Percentiles rank a stretch among this genome's conserved stretches.
Evolutionary conservation across 2,797 vertebrate genomes (phyloP).

Genomic region (Pelochelys cantorii): DNA sequence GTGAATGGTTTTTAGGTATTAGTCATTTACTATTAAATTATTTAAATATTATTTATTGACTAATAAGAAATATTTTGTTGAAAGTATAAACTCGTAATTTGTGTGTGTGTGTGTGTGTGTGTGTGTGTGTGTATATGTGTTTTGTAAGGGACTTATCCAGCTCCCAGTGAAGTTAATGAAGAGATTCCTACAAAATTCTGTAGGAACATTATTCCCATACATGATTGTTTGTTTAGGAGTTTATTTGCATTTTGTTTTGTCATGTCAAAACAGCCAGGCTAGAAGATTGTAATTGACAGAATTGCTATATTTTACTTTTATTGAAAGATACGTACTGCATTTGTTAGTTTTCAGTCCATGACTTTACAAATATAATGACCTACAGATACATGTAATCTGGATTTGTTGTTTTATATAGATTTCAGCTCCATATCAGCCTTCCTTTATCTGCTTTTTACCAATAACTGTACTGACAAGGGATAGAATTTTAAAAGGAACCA

Average conservation of each 20-base stretch:
- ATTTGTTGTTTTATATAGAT: slow-evolving; percentile 55
- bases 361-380: slow-evolving; percentile 61
- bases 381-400: slow-evolving; percentile 60
- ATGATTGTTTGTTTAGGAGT: background rate
- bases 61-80: background rate
- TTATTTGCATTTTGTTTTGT: background rate
- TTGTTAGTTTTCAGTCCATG: slow-evolving; percentile 60
- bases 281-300: slow-evolving; percentile 12
- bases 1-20: background rate
- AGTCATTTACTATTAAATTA: background rate
- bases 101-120: background rate
- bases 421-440: background rate
- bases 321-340: slow-evolving; percentile 32
- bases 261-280: slow-evolving; percentile 4
- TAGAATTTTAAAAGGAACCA: slow-evolving; percentile 10
- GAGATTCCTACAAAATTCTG: background rate
- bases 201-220: background rate
- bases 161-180: background rate
- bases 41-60: background rate
- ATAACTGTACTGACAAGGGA: background rate
- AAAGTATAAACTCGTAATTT: background rate
- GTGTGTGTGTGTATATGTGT: background rate
- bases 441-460: background rate
- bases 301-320: slow-evolving; percentile 51
- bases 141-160: background rate